Evolutionary conservation across 2,888 invertebrate genomes (phyloP).

Genomic region (Lampropteryx suffumata): DNA sequence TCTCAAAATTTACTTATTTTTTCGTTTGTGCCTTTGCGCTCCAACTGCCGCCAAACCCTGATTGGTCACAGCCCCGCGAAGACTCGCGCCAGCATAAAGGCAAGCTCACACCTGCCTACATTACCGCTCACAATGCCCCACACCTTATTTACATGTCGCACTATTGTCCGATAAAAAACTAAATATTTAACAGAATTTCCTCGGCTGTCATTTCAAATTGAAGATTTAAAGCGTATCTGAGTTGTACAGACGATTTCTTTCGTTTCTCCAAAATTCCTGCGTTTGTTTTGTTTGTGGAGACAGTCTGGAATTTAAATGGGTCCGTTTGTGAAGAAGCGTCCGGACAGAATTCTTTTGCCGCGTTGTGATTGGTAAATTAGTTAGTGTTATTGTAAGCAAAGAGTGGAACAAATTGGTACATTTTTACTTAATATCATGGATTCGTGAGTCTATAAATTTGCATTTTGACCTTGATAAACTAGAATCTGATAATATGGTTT

Average conservation of each 20-base stretch:
- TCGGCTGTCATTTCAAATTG: slow-evolving; percentile 50
- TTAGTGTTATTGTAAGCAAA: background rate
- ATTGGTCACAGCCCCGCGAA: slow-evolving; percentile 48
- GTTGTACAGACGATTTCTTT: slow-evolving; percentile 7
- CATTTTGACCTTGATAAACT: no score
- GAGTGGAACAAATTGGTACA: background rate
- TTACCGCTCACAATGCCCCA: slow-evolving; percentile 31
- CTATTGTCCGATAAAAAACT: slow-evolving; percentile 43
- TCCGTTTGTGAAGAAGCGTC: slow-evolving; percentile 6
- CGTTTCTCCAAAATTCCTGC: slow-evolving; percentile 1
- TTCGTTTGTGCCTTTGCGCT: slow-evolving; percentile 34
- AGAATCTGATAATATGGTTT: no score
- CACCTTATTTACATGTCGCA: slow-evolving; percentile 28
- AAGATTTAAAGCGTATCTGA: slow-evolving; percentile 22
- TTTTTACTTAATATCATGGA: background rate
- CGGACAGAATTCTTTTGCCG: background rate
- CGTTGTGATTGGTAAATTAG: slow-evolving; percentile 12
- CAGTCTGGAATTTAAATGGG: slow-evolving; percentile 19
- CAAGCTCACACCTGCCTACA: slow-evolving; percentile 65
- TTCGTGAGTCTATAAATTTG: no score
- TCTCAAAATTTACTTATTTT: background rate
- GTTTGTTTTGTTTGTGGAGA: slow-evolving; percentile 22
- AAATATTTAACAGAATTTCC: slow-evolving; percentile 52
- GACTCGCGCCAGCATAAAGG: slow-evolving; percentile 46
- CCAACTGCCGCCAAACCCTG: slow-evolving; percentile 41